These are phyloP conservation scores for Rhinoderma darwinii DNA, from an alignment of 2,113 vertebrate species.

Conservation along the genomic window DNA sequence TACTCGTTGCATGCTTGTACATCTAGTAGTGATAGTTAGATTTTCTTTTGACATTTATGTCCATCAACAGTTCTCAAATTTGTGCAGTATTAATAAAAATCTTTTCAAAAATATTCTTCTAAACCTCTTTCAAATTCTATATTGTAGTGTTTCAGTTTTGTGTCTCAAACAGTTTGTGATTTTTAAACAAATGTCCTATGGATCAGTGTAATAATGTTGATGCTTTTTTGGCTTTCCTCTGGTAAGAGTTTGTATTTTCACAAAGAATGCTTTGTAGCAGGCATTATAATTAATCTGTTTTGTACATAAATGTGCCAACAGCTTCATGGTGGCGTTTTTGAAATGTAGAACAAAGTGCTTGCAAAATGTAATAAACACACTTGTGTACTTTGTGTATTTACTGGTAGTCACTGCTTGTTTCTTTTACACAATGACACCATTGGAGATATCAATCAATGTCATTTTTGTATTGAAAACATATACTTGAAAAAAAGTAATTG, in stretches of 20 bases:
- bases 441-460: neutral
- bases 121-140: constrained; percentile 86
- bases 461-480: neutral
- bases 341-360: constrained; percentile 99
- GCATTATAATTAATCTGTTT: constrained; percentile 96
- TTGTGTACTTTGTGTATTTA: constrained; percentile 96
- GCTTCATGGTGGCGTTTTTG: constrained; percentile 99
- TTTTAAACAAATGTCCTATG: constrained; percentile 88
- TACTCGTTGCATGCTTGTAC: constrained; percentile 98
- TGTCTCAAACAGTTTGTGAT: constrained; percentile 94
- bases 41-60: constrained; percentile 79
- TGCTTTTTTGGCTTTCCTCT: constrained; percentile 84
- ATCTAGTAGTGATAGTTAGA: constrained; percentile 90
- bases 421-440: constrained; percentile 42
- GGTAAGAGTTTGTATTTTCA: constrained; percentile 99
- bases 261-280: constrained; percentile 96
- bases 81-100: constrained; percentile 88
- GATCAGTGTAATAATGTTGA: constrained; percentile 88
- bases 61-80: constrained; percentile 85
- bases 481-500: neutral
- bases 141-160: constrained; percentile 93
- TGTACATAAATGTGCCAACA: constrained; percentile 99
- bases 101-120: constrained; percentile 84
- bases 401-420: constrained; percentile 64
- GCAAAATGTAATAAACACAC: constrained; percentile 96